Base-by-base conservation (phyloP, 2,113 vertebrate species). In the Myrmecobius fasciatus region DNA sequence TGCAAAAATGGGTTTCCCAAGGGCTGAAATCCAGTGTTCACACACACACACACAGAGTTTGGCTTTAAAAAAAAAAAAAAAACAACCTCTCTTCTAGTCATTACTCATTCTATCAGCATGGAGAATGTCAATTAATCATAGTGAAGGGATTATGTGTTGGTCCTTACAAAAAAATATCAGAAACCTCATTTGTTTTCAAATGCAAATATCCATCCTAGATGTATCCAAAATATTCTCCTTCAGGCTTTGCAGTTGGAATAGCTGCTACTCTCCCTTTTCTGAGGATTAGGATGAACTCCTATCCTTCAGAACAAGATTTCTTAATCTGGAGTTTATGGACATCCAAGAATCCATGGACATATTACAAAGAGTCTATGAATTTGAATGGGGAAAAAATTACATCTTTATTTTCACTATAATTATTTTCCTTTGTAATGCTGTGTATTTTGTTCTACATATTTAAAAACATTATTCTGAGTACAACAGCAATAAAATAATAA, bases 1-100 rank as follows among this genome's bases (percentile, higher is more conserved):
- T 96, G 36, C 96, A 98, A 97, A 98, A 98, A 97, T 91, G 49
- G 90, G 25, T 95, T 97, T 92, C 91, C 96, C 98, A 90, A 97
- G 94, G 48, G 54, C 96, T 98, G 95, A 97, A 98, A 97, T 92
- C 56, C 90, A 92, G 94, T 94, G 96, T 96, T 93, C 94, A 93
- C 22, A 94, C 75, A 43, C 91, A 36, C 56, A 60, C 60, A 67
- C 60, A n/a, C 11, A 67, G 11, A 95, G 52, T 90, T n/a, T 49
- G 52, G 95, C 93, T 96, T 91, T 94, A 95, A 96, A 89, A 89
- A 48, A 48, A 3, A 48, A 11, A 51, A 51, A 51, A 51, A 51
- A 51, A 51, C 9, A 51, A 48, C 48, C 8, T 53, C 53, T 43
- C 91, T 89, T 28, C 49, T 26, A 96, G 94, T 88, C 89, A 94